These are phyloP conservation scores for Cebidichthys violaceus DNA, from an alignment of 2,113 vertebrate species.

Conservation along the genomic window DNA sequence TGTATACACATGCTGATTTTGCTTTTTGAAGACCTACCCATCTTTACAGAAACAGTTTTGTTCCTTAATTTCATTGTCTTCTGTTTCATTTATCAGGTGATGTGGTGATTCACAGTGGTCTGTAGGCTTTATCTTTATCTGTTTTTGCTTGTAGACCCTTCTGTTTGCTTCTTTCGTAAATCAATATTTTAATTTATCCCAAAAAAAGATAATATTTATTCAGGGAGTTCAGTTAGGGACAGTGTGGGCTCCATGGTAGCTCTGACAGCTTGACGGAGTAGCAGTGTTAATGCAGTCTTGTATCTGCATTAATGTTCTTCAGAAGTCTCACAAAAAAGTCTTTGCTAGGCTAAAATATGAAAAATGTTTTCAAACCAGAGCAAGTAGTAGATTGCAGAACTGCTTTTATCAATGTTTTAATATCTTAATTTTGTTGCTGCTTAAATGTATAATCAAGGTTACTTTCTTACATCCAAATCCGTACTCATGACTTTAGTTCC, in stretches of 20 bases:
- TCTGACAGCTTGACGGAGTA: too few species aligned
- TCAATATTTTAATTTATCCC: too few species aligned
- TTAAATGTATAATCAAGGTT: not conserved
- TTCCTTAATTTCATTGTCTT: not conserved
- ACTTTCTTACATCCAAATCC: not conserved
- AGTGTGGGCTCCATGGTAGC: too few species aligned
- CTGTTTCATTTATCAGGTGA: not conserved
- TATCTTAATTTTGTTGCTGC: not conserved
- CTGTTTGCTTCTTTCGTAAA: too few species aligned
- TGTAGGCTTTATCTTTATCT: too few species aligned
- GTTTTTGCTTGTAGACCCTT: too few species aligned
- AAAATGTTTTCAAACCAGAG: not conserved
- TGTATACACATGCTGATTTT: not conserved
- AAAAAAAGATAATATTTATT: too few species aligned
- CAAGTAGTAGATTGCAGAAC: not conserved
- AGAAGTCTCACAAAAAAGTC: not conserved
- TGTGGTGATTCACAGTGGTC: not conserved
- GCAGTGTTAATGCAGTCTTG: not conserved
- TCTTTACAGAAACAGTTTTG: not conserved
- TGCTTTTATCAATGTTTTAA: not conserved
- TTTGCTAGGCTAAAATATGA: not conserved
- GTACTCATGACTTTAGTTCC: not conserved
- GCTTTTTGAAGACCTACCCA: not conserved
- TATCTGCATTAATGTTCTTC: not conserved
- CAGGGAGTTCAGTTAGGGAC: too few species aligned